Evolutionary conservation across 2,888 invertebrate species (phyloP), one percentile per base, ranked within the genome.

Genomic region (Agrenia bidenticulata): DNA sequence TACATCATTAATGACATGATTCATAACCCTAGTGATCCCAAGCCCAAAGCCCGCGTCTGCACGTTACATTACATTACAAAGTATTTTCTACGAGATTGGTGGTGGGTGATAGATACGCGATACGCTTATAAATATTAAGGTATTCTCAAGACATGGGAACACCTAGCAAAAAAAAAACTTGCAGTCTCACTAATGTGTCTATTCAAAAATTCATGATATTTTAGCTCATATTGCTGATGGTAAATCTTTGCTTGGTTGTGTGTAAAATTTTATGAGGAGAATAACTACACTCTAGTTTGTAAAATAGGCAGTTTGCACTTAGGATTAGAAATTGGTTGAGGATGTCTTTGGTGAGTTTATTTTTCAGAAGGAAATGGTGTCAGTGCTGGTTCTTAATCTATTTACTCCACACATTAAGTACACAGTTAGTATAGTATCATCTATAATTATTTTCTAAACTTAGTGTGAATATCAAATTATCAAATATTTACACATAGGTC

Each of bases 171-270:
- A 23, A 23, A 19, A 11, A 51, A 24, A 24, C 19, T 24, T 19
- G 7, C 15, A 45, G 24, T 58, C 58, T 58, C 58, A 58, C 58
- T 58, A 58, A 32, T 58, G 39, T 45, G 58, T 58, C 58, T 42
- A 45, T 42, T 58, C n/a, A 58, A 58, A 58, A 58, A 58, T 58
- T 58, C 42, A 58, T 58, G 58, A 58, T 58, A 58, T 58, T 58
- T 58, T 45, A 7, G n/a, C 58, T 58, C 26, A 57, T 57, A 58
- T 58, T 58, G 58, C 58, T 58, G 2, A 37, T 45, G 17, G 51
- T 51, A 23, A 23, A 23, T 17, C 24, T 15, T 24, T 9, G 13
- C 21, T 15, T 45, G 45, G n/a, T 15, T 17, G n/a, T 17, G 45
- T 45, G 19, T 4, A 45, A n/a, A 19, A 5, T 45, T 19, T 15